Conservation (phyloP, 2,113 vertebrate species). For the Erpornis zantholeuca region DNA sequence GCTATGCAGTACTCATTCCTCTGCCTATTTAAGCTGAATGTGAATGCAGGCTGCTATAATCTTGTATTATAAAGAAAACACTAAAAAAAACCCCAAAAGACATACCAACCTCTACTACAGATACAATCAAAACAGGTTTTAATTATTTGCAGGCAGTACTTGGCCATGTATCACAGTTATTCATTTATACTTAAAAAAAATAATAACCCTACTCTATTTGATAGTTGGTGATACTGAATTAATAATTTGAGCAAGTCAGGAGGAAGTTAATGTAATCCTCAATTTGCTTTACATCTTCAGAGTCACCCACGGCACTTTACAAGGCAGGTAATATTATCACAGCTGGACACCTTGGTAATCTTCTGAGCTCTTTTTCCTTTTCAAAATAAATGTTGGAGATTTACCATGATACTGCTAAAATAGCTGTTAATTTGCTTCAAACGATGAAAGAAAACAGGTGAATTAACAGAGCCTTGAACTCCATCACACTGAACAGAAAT, state of each 20-base stretch:
- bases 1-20: neutral
- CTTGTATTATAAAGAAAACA: neutral
- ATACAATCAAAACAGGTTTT: neutral
- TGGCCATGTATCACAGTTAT: neutral
- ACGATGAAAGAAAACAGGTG: neutral
- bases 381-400: slow-evolving; percentile 36
- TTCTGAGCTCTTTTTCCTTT: slow-evolving; percentile 16
- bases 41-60: neutral
- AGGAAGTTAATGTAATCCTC: slow-evolving; percentile 51
- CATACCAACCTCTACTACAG: neutral
- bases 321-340: slow-evolving; percentile 53
- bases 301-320: slow-evolving; percentile 33
- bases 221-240: slow-evolving; percentile 5
- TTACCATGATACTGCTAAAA: neutral
- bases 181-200: neutral
- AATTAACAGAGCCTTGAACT: neutral
- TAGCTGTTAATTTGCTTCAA: neutral
- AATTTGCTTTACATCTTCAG: slow-evolving; percentile 50
- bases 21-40: neutral
- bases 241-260: slow-evolving; percentile 42
- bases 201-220: neutral
- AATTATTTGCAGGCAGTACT: neutral
- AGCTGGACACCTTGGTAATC: slow-evolving; percentile 49
- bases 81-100: neutral
- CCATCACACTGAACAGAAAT: neutral